A percentile compares a stretch with the other conserved stretches of the same genome.
phyloP scores from a whole-genome alignment of 2,113 vertebrate species.

The Rhinoderma darwinii region DNA sequence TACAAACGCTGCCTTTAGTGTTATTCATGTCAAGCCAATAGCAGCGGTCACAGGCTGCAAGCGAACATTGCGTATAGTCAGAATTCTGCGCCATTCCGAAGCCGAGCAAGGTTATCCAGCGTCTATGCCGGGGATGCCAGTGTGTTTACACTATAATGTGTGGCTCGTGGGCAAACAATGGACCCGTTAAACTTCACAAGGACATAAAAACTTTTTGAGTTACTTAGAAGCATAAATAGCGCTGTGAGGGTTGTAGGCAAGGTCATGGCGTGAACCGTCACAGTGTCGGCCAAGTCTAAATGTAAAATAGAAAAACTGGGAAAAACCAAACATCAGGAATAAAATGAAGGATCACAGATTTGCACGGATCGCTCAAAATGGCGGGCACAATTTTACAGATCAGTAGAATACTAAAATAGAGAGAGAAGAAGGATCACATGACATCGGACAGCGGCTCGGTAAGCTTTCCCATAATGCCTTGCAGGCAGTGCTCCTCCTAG shows the following conservation, averaged over 20 bases:
- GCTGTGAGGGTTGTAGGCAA: not conserved
- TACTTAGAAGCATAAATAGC: slow-evolving; percentile 21
- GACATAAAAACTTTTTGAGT: slow-evolving; percentile 5
- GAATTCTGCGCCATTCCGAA: not conserved
- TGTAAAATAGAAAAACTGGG: not conserved
- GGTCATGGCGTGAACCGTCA: not conserved
- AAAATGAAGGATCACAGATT: not conserved
- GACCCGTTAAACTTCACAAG: slow-evolving; percentile 26
- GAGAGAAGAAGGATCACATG: too few species aligned
- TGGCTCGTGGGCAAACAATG: not conserved
- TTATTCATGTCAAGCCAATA: slow-evolving; percentile 22
- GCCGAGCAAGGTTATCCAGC: slow-evolving; percentile 40
- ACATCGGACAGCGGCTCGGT: too few species aligned
- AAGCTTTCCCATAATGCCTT: too few species aligned
- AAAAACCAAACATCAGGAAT: not conserved
- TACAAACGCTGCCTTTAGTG: not conserved
- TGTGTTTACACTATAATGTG: slow-evolving; percentile 12
- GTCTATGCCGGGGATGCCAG: not conserved
- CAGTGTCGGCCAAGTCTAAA: not conserved
- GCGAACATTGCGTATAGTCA: not conserved
- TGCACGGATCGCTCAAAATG: too few species aligned
- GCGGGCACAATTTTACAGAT: too few species aligned
- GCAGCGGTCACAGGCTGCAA: not conserved
- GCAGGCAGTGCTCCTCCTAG: too few species aligned
- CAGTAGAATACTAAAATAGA: too few species aligned